Evolutionary conservation across 2,113 vertebrate species (phyloP), one percentile per base, ranked within the genome.

Genomic region (Bufo bufo): DNA sequence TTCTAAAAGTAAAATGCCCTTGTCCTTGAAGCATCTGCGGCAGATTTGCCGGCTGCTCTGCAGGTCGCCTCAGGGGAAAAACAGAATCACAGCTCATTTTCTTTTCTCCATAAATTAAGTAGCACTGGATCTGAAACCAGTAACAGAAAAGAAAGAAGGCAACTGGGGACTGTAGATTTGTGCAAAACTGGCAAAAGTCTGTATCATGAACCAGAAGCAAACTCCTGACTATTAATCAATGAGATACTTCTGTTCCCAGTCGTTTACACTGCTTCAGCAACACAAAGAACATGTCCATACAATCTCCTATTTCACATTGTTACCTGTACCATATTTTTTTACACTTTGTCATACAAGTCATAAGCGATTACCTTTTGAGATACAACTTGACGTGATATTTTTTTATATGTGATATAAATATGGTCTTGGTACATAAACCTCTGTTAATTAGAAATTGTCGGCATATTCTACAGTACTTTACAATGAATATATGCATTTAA

Each of bases 11-110:
- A 88, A 84, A 88, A 88, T 84, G 87, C 80, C 87, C 87, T 84
- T 88, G 80, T 88, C 87, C 81, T 88, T 88, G 86, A 88, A 88
- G 87, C 87, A 83, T 88, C 71, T 88, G 87, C 87, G 84, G 87
- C 79, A 84, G 71, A 83, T 88, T 88, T 88, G 87, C 81, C 23
- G 58, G 80, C 80, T 88, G 87, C 87, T 88, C 71, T 65, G 80
- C 72, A 47, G 80, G 45, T 83, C 71, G 71, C 87, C 87, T 84
- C 87, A 50, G 71, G 87, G 80, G 81, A 88, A 88, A 83, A 23
- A 66, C 80, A 84, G 87, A 88, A 88, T 84, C 80, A 88, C 87
- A 77, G 80, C 87, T 88, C 87, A 87, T 87, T 87, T 82, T 75
- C 86, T 84, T 84, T 61, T 63, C 81, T 88, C 87, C 71, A 83